Percentiles rank a stretch among this genome's conserved stretches.
phyloP scores from a whole-genome alignment of 2,888 invertebrate species.

The Hirtodrosophila histrioides region DNA sequence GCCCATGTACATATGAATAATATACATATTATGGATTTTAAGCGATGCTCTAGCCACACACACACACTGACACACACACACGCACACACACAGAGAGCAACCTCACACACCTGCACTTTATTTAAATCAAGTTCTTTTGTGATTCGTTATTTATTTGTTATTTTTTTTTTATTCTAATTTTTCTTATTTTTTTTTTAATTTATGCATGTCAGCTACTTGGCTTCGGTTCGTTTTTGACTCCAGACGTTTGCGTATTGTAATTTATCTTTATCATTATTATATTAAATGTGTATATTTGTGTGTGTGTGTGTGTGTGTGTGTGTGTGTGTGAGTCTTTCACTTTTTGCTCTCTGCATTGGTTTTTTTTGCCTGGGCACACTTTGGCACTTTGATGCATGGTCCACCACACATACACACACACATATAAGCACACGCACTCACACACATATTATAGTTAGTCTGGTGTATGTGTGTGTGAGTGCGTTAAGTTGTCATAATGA shows the following conservation, averaged over 20 bases:
- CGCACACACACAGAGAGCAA: background rate
- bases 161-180: slow-evolving; percentile 7
- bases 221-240: slow-evolving; percentile 23
- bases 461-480: slow-evolving; percentile 35
- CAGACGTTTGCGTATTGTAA: slow-evolving; percentile 54
- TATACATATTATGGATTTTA: no score
- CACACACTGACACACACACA: no score
- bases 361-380: slow-evolving; percentile 28
- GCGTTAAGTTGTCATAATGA: slow-evolving; percentile 76
- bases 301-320: slow-evolving; percentile 17
- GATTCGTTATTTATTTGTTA: slow-evolving; percentile 26
- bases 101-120: slow-evolving; percentile 45
- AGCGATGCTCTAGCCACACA: no score
- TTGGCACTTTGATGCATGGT: slow-evolving; percentile 40
- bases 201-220: slow-evolving; percentile 62
- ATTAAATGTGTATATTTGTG: slow-evolving; percentile 44
- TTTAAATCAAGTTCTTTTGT: slow-evolving; percentile 40
- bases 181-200: slow-evolving; percentile 40
- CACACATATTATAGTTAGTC: slow-evolving; percentile 1
- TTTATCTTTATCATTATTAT: slow-evolving; percentile 69
- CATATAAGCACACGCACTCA: slow-evolving; percentile 8
- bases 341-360: slow-evolving; percentile 21
- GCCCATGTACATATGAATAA: no score
- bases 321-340: slow-evolving; percentile 15
- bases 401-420: slow-evolving; percentile 9